phyloP scores from a whole-genome alignment of 1,140 invertebrate genomes.

The Centruroides vittatus region DNA sequence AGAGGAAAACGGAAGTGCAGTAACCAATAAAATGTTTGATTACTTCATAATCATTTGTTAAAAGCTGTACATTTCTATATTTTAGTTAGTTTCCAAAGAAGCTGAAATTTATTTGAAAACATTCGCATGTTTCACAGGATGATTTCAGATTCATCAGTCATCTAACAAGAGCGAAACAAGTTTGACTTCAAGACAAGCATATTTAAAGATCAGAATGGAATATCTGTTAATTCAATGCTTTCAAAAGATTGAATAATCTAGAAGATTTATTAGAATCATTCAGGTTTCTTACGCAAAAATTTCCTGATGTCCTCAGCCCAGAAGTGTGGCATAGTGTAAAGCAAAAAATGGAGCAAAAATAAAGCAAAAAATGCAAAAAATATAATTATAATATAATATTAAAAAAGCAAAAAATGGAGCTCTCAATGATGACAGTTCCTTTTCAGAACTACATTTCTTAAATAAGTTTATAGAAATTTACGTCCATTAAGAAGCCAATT shows the following conservation, averaged over 20 bases:
- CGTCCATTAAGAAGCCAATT: too few species aligned
- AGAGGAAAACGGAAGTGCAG: constrained; percentile 6
- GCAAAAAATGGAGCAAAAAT: too few species aligned
- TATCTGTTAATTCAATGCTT: not conserved
- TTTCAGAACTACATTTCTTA: not conserved
- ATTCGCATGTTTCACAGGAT: not conserved
- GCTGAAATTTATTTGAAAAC: not conserved
- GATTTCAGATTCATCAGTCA: not conserved
- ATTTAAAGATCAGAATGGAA: not conserved
- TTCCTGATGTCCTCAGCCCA: not conserved
- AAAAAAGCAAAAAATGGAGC: constrained; percentile 3
- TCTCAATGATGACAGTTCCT: not conserved
- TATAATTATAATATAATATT: too few species aligned
- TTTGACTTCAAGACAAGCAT: not conserved
- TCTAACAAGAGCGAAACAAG: not conserved
- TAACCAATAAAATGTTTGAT: too few species aligned
- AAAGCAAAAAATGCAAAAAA: too few species aligned
- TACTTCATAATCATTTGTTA: not conserved
- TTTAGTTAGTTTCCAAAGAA: not conserved
- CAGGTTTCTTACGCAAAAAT: not conserved
- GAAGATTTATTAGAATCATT: not conserved
- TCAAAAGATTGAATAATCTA: not conserved
- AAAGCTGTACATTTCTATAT: not conserved
- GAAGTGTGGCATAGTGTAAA: not conserved
- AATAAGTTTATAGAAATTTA: too few species aligned